phyloP scores from a whole-genome alignment of 2,888 invertebrate genomes.

The Diaphora mendica region DNA sequence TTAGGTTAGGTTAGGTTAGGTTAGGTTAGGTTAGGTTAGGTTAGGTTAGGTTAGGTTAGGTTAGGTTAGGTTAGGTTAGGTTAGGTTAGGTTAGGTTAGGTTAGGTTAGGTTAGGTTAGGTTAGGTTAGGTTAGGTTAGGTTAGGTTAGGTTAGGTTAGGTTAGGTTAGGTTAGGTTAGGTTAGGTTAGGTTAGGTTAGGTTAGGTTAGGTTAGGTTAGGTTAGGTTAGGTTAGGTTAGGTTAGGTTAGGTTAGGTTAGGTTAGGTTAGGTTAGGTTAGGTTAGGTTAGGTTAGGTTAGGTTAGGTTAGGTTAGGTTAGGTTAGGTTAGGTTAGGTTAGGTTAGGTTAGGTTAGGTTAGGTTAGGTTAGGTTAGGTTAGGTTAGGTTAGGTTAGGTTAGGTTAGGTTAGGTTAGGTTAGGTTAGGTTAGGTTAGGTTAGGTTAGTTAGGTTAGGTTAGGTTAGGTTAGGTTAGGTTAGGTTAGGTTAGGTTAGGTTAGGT shows the following conservation, averaged over 20 bases:
- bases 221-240: constrained; percentile 17
- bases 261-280: constrained; percentile 8
- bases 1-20: constrained; percentile 20
- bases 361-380: constrained; percentile 22
- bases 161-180: constrained; percentile 13
- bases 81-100: constrained; percentile 20
- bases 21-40: constrained; percentile 20
- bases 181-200: constrained; percentile 20
- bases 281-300: constrained; percentile 14
- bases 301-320: constrained; percentile 26
- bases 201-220: constrained; percentile 20
- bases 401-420: no score
- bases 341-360: constrained; percentile 27
- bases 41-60: constrained; percentile 20
- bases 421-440: no score
- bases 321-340: no score
- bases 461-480: constrained; percentile 27
- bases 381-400: no score
- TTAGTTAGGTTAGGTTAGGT: no score
- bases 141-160: no score
- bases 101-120: constrained; percentile 20
- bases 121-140: constrained; percentile 20
- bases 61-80: constrained; percentile 20
- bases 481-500: constrained; percentile 27
- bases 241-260: no score